Evolutionary conservation across 2,113 vertebrate genomes (phyloP), one percentile per base, ranked within the genome.

Genomic region (Paratilapia polleni): DNA sequence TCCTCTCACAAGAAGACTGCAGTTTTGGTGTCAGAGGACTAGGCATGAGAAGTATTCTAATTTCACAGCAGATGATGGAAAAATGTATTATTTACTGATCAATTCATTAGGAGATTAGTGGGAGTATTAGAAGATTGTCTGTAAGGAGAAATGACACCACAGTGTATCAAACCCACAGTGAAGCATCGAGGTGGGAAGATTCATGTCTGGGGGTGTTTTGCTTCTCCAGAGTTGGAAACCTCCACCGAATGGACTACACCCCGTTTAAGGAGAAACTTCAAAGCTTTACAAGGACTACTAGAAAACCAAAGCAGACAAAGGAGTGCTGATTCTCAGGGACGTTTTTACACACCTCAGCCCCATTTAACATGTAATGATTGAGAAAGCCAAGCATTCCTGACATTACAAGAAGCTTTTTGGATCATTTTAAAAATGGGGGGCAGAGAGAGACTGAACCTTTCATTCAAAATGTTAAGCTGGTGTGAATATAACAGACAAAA

Each of bases 81-180:
- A 54, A 73, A 34, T n/a, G 52, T 9, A 47, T 6, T 54, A n/a
- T 54, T 54, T 54, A 19, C 68, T 34, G 47, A 73, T 73, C 68
- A 54, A 34, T 73, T 24, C 26, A 31, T 73, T 73, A 54, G 26
- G 47, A 34, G 47, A 73, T 73, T 73, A 73, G 68, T 73, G 47
- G 68, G 68, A 73, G 68, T 73, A 73, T 54, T 28, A 73, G 68
- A 54, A 73, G 31, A 54, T 73, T 31, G 47, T 54, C n/a, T 73
- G 26, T 73, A 54, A 73, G 26, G 41, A 68, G 41, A 68, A 73
- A 73, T 54, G 47, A 73, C 68, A 73, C 68, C 68, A 54, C 68
- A 73, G 68, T 73, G 68, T 54, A 73, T 73, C 68, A 73, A 73
- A 54, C 26, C 68, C 68, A 73, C 68, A 54, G 68, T 54, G 68